Conservation (phyloP, 2,888 invertebrate species). For the Ectobius pallidus region DNA sequence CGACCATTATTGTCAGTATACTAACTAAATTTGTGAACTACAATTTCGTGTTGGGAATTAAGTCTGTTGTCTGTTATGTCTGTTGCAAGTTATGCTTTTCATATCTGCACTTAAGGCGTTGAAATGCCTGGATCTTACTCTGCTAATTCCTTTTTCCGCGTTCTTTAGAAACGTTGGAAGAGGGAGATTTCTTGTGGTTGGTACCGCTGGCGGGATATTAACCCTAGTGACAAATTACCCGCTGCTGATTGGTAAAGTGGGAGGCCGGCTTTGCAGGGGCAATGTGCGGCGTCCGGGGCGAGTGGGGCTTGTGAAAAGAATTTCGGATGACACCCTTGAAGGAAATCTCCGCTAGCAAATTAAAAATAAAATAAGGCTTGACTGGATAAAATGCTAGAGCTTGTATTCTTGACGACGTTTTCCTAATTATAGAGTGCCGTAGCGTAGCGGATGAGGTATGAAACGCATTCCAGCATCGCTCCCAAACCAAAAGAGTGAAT, state of each 20-base stretch:
- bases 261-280: neutral
- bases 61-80: too few relatives aligned
- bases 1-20: too few relatives aligned
- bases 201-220: slow-evolving; percentile 26
- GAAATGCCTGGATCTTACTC: too few relatives aligned
- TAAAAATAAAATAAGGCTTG: slow-evolving; percentile 42
- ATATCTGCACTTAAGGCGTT: too few relatives aligned
- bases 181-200: too few relatives aligned
- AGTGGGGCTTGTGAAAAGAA: slow-evolving; percentile 38
- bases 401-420: slow-evolving; percentile 25
- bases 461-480: slow-evolving; percentile 21
- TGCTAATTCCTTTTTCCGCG: too few relatives aligned
- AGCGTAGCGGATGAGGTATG: slow-evolving; percentile 22
- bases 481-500: slow-evolving; percentile 26
- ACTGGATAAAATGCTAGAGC: slow-evolving; percentile 27
- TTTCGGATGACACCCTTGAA: slow-evolving; percentile 36
- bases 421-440: slow-evolving; percentile 31
- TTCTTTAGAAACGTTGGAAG: too few relatives aligned
- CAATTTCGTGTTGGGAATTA: too few relatives aligned
- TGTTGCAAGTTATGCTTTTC: too few relatives aligned
- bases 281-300: too few relatives aligned
- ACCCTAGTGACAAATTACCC: slow-evolving; percentile 40
- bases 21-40: too few relatives aligned
- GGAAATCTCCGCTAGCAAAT: slow-evolving; percentile 42
- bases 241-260: slow-evolving; percentile 35